Base-by-base conservation (phyloP, 2,797 vertebrate species). In the Lutjanus argentimaculatus region DNA sequence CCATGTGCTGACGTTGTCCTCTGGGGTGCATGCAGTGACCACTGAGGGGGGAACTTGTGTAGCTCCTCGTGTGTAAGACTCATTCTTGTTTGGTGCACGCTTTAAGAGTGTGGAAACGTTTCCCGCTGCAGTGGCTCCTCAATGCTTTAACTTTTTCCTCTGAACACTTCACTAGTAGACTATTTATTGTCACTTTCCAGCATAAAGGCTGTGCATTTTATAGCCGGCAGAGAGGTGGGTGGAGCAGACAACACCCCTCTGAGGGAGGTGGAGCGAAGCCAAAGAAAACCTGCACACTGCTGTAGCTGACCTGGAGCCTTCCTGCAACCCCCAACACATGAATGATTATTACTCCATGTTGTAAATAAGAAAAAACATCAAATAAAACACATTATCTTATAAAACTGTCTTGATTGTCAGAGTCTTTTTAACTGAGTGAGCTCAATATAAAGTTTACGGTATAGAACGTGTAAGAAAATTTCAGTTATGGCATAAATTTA, bases 171-270 rank as follows among this genome's bases (percentile, higher is more conserved):
- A 83, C 56, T 13, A 43, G 17, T 75, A 30, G 25, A 30, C 25
- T 30, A 55, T 79, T 51, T 68, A 51, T 46, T 79, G n/a, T 86
- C 12, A 59, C 36, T 74, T 82, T 87, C 51, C 87, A 91, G 89
- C 19, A 16, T 88, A 90, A 84, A 84, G 46, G 72, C 65, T 83
- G 70, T 90, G 63, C 72, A 73, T 86, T 87, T 87, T 85, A 82
- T 82, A 90, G 85, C 77, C 51, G 77, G 59, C 42, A 40, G 45
- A 62, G 67, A 21, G 9, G 14, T 4, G 25, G 68, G 7, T 3
- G 73, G 46, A 66, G 15, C n/a, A 67, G 36, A 17, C 15, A 73
- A 7, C 21, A n/a, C n/a, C n/a, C n/a, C n/a, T n/a, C n/a, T n/a
- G n/a, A n/a, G n/a, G n/a, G n/a, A n/a, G 16, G 16, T 8, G 64